Base-by-base conservation (phyloP, 2,888 invertebrate species). In the Elmis aenea region DNA sequence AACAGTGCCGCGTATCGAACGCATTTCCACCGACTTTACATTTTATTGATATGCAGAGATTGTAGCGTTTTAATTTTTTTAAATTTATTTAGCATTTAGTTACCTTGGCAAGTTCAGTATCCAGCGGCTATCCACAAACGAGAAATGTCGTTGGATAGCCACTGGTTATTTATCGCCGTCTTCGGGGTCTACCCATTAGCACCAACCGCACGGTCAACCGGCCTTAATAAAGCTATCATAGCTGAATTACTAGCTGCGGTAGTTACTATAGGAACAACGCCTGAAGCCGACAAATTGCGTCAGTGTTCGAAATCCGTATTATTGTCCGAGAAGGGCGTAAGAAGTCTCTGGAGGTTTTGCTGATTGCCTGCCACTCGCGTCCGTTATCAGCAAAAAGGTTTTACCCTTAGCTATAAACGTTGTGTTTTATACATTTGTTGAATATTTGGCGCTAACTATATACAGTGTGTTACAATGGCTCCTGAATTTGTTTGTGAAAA, bases 191-290 rank as follows among this genome's bases (percentile, higher is more conserved):
- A 42, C 50, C 58, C 57, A 59, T 59, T 60, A 58, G 59, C 55
- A 52, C 50, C 46, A 52, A 47, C 52, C 54, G 49, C 53, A 52
- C 52, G 54, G 55, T 57, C 59, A 54, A 55, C 55, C 46, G 49
- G 48, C 57, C 57, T 55, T 59, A 60, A 62, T 62, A 62, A 59
- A 62, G 56, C 61, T 57, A 59, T 59, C 59, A 57, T 51, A 55
- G 57, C 54, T 49, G 43, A 43, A 34, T 43, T 43, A 43, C 31
- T 51, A 55, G 56, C 55, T 48, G 45, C 37, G 37, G 42, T 33
- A 46, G 51, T 51, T 49, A 51, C 50, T 47, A 44, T 47, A 48
- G 48, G 41, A 48, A 51, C 49, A 42, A 39, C 33, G 40, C 49
- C 45, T 31, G 44, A 38, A 46, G 48, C 49, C 45, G 50, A 52